Conservation (phyloP, 2,888 invertebrate species). For the Andrena marginata region DNA sequence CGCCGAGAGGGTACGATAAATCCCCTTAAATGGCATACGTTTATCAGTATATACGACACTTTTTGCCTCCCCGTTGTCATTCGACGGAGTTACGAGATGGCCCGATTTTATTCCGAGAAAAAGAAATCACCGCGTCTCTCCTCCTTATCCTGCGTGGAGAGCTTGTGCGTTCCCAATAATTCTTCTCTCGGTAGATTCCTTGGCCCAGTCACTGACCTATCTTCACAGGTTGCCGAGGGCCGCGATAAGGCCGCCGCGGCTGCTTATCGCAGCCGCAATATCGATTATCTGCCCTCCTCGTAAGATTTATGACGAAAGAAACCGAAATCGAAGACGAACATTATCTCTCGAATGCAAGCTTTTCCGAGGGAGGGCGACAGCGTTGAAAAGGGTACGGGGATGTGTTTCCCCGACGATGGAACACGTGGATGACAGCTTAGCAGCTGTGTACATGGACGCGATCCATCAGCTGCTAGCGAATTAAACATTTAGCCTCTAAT, state of each 20-base stretch:
- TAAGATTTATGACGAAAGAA: conserved; percentile 51
- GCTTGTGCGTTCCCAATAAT: conserved; percentile 33
- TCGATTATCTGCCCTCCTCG: conserved; percentile 62
- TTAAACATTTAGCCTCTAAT: background rate
- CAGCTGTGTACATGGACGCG: background rate
- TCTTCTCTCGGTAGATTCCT: conserved; percentile 55
- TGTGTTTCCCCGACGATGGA: background rate
- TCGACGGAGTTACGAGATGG: conserved; percentile 53
- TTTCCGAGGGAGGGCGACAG: conserved; percentile 12
- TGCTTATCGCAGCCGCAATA: conserved; percentile 63
- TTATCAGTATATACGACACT: conserved; percentile 57
- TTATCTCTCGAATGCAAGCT: conserved; percentile 34
- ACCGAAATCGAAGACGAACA: conserved; percentile 50
- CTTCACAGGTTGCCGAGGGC: conserved; percentile 31
- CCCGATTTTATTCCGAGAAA: conserved; percentile 51
- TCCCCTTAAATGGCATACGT: conserved; percentile 54
- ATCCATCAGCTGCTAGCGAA: background rate
- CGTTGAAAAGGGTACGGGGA: background rate
- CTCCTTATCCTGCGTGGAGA: conserved; percentile 41
- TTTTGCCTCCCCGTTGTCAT: conserved; percentile 47
- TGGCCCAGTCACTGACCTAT: conserved; percentile 56
- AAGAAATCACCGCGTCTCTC: conserved; percentile 39
- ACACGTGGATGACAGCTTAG: background rate
- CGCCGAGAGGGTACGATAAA: conserved; percentile 55
- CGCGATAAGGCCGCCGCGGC: conserved; percentile 54